Conservation (phyloP, 2,797 vertebrate genomes). For the Graptemys geographica region DNA sequence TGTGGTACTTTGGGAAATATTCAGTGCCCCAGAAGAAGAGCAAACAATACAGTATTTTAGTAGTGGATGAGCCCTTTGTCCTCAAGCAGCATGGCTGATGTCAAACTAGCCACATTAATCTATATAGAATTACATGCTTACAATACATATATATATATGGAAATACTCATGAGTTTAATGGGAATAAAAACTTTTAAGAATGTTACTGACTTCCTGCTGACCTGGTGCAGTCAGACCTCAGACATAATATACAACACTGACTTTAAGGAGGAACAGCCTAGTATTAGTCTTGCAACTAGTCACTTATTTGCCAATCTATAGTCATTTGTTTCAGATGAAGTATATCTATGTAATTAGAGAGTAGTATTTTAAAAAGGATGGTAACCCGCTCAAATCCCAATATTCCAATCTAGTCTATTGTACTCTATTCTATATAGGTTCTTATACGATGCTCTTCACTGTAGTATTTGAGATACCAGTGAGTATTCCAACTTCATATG, state of each 20-base stretch:
- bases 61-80: constrained; percentile 50
- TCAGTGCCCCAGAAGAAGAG: not conserved
- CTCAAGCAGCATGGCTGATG: constrained; percentile 44
- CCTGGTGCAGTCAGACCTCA: constrained; percentile 38
- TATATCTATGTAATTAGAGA: not conserved
- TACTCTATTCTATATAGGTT: not conserved
- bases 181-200: constrained; percentile 51
- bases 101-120: constrained; percentile 50
- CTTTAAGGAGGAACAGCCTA: constrained; percentile 30
- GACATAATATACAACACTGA: constrained; percentile 35
- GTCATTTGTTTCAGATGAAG: not conserved
- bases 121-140: constrained; percentile 53
- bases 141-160: constrained; percentile 2
- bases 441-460: not conserved
- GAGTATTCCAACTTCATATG: not conserved
- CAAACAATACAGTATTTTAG: constrained; percentile 61
- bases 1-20: constrained; percentile 16
- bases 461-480: not conserved
- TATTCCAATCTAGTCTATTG: not conserved
- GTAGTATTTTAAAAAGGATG: not conserved
- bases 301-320: not conserved
- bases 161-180: constrained; percentile 40
- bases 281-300: not conserved
- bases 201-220: constrained; percentile 38
- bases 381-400: not conserved